These are phyloP conservation scores for Bombus superbus DNA, from an alignment of 1,140 invertebrate species.

Conservation along the genomic window DNA sequence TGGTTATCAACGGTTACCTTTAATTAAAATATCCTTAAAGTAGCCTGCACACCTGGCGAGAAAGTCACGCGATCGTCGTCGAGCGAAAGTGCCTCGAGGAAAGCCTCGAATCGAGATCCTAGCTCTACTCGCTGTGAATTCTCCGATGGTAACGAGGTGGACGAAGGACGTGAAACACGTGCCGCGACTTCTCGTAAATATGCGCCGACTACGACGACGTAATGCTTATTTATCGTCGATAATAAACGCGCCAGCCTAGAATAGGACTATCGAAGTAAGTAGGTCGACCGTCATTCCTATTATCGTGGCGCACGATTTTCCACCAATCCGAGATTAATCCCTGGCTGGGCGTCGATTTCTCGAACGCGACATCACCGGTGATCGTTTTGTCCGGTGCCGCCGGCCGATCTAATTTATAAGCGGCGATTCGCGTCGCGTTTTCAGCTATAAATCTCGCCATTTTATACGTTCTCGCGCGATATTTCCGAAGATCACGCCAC, in stretches of 20 bases:
- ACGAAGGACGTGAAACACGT: slow-evolving; percentile 9
- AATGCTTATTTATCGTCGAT: slow-evolving; percentile 68
- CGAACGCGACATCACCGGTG: slow-evolving; percentile 1
- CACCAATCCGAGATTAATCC: slow-evolving; percentile 45
- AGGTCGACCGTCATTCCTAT: slow-evolving; percentile 68
- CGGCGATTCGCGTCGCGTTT: neutral
- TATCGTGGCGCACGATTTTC: slow-evolving; percentile 57
- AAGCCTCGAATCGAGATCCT: neutral
- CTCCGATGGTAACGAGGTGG: no score
- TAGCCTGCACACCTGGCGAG: slow-evolving; percentile 9
- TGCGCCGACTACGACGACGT: slow-evolving; percentile 43
- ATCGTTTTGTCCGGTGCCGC: neutral
- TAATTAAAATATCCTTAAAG: slow-evolving; percentile 33
- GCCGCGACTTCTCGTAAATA: slow-evolving; percentile 44
- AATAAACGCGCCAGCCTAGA: slow-evolving; percentile 57
- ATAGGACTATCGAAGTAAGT: slow-evolving; percentile 50
- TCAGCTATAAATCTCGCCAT: neutral
- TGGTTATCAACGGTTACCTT: slow-evolving; percentile 23
- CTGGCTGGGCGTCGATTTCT: slow-evolving; percentile 44
- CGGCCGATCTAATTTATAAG: slow-evolving; percentile 16
- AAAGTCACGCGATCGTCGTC: slow-evolving; percentile 16
- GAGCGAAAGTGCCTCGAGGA: neutral
- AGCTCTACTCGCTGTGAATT: no score
- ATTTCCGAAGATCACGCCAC: neutral
- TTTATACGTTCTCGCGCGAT: neutral